Base-by-base conservation (phyloP, 2,888 invertebrate genomes). In the Cryptus viduatorius region DNA sequence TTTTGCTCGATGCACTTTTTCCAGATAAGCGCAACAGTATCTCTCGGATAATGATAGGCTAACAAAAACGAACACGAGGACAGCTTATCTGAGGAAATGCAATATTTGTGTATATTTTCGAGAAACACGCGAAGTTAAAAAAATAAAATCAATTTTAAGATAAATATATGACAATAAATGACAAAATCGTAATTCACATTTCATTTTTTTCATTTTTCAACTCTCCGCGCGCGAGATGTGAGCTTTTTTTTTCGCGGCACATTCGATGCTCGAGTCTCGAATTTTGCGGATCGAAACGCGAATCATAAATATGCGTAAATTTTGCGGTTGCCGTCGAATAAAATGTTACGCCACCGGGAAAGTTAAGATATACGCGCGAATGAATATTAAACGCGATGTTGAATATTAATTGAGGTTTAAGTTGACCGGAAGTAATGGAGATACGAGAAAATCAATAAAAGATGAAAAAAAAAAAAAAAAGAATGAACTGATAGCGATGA, bases 11-110 rank as follows among this genome's bases (percentile, higher is more conserved):
- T 69, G 48, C 59, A 31, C 31, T 56, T 61, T 80, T 76, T n/a
- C 0, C 31, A 68, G 83, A 83, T 83, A 83, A 79, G 68, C 5
- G 5, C 37, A 37, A 37, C 29, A 56, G 7, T 79, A 79, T 76
- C 79, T 16, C 29, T 48, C 31, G 50, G 48, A 37, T 71, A 79
- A 75, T 83, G 56, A 19, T 29, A 19, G 16, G 59, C 1, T 16
- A 53, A 67, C 1, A 56, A 67, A 56, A 61, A 53, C 48, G 42
- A 24, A 69, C 14, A 37, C 73, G 64, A 79, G 83, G 71, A 64
- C 42, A 19, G 56, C 69, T 56, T 75, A 79, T 76, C 79, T 48
- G 37, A 10, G 5, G 8, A 14, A n/a, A 4, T 37, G 46, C 44
- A 1, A 14, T 48, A 42, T 19, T 10, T n/a, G 19, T n/a, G 31